phyloP scores from a whole-genome alignment of 30 jellyfish, hydroid and myxozoan genomes.

The Turritopsis dohrnii region DNA sequence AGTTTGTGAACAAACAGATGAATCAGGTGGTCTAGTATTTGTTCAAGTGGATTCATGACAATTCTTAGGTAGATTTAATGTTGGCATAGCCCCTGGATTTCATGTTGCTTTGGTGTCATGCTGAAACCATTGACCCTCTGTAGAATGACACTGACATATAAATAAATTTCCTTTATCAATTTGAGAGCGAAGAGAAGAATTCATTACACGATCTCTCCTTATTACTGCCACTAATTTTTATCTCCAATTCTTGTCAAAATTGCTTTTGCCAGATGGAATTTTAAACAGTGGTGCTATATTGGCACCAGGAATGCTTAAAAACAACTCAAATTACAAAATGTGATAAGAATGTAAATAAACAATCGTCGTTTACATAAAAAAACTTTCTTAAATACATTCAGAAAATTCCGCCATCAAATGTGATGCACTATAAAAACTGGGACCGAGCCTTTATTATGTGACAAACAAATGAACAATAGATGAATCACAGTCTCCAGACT shows the following conservation, averaged over 20 bases:
- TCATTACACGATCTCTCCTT: neutral
- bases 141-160: neutral
- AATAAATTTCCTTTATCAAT: neutral
- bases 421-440: no score
- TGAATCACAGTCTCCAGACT: no score
- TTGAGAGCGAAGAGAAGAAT: neutral
- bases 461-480: no score
- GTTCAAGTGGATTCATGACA: neutral
- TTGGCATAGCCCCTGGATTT: neutral
- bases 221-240: neutral
- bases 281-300: no score
- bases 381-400: no score
- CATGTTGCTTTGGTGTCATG: neutral
- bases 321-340: no score
- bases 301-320: no score
- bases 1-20: no score
- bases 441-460: no score
- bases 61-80: neutral
- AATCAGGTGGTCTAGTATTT: neutral
- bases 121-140: neutral
- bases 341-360: no score
- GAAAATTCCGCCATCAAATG: no score
- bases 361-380: no score
- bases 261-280: neutral
- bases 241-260: conserved; percentile 1